phyloP scores from a whole-genome alignment of 2,113 vertebrate species.

The Stomatorhinus ivindoensis region DNA sequence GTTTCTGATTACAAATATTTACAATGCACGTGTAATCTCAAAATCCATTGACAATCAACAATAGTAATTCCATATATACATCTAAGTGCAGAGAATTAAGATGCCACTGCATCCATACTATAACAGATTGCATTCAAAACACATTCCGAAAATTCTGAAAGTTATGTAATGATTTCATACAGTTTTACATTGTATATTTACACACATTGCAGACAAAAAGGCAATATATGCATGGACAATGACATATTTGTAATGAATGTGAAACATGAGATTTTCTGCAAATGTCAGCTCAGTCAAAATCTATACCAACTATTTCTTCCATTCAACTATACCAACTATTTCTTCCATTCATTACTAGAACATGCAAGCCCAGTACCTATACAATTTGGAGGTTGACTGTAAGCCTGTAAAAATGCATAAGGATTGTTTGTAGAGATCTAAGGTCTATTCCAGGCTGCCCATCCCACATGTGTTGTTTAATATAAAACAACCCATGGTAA shows the following conservation, averaged over 20 bases:
- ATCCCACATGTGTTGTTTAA: slow-evolving; percentile 41
- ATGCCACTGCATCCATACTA: background rate
- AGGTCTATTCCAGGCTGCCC: slow-evolving; percentile 23
- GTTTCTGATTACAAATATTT: background rate
- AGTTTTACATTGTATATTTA: background rate
- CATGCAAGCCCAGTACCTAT: slow-evolving; percentile 16
- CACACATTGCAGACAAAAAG: background rate
- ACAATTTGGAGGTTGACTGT: background rate
- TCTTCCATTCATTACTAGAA: slow-evolving; percentile 12
- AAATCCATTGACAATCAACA: background rate
- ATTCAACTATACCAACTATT: slow-evolving; percentile 6
- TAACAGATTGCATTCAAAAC: background rate
- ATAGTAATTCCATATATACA: background rate
- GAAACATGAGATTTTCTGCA: background rate
- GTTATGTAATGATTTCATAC: slow-evolving; percentile 23
- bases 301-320: slow-evolving; percentile 3
- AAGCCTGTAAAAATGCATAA: slow-evolving; percentile 16
- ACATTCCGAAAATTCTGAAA: background rate
- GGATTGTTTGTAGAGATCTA: slow-evolving; percentile 29
- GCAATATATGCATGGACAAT: background rate
- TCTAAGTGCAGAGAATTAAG: background rate
- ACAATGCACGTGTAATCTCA: background rate
- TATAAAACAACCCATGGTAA: slow-evolving; percentile 40
- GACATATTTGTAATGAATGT: background rate
- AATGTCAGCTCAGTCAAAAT: slow-evolving; percentile 3